These are phyloP conservation scores for Eupithecia tripunctaria DNA, from an alignment of 2,888 invertebrate species.

Conservation along the genomic window DNA sequence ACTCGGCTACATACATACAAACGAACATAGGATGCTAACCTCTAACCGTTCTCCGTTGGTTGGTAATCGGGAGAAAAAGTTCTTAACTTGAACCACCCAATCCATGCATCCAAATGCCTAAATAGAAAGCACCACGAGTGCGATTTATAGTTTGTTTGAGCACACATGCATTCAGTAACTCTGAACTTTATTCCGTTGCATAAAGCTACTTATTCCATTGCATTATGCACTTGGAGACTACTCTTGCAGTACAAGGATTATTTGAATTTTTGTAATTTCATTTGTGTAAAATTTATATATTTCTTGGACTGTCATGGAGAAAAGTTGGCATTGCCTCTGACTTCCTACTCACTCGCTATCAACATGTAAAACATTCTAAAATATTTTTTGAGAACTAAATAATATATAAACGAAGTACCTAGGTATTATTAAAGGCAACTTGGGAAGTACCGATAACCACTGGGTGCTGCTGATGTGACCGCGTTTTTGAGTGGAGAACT, in stretches of 20 bases:
- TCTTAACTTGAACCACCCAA: constrained; percentile 21
- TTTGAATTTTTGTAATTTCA: neutral
- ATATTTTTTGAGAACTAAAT: neutral
- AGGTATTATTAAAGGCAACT: neutral
- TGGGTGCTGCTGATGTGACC: too few species aligned
- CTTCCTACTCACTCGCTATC: neutral
- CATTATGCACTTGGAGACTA: neutral
- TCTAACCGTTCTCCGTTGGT: too few species aligned
- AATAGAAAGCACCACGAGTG: constrained; percentile 46
- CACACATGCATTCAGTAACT: constrained; percentile 29
- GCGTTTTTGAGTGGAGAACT: too few species aligned
- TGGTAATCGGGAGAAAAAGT: too few species aligned
- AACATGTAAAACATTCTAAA: neutral
- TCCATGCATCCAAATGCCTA: constrained; percentile 49
- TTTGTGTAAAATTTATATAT: constrained; percentile 1
- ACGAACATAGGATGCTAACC: too few species aligned
- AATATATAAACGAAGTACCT: neutral
- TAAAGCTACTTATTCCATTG: constrained; percentile 17
- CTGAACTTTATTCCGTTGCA: constrained; percentile 23
- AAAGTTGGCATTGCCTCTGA: constrained; percentile 3
- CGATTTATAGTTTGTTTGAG: constrained; percentile 48
- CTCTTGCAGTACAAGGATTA: neutral
- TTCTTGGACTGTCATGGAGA: neutral
- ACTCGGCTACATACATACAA: too few species aligned
- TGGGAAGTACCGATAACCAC: too few species aligned